Conservation (phyloP, 2,113 vertebrate species). For the Uria aalge region DNA sequence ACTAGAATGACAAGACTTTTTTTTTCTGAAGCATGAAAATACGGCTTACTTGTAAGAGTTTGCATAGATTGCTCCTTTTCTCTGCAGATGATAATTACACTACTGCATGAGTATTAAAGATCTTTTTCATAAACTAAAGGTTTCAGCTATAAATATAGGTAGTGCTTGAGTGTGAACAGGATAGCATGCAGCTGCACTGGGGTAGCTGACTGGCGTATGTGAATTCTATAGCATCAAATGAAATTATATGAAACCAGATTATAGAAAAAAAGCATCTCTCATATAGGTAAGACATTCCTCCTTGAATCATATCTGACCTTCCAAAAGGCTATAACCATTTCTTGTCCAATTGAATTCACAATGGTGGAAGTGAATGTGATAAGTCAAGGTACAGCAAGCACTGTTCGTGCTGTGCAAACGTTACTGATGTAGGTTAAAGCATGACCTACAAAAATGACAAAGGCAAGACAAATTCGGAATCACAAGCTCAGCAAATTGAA, state of each 20-base stretch:
- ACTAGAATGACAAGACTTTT: background rate
- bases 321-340: background rate
- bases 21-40: background rate
- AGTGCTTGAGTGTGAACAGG: background rate
- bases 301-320: background rate
- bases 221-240: background rate
- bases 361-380: background rate
- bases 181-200: background rate
- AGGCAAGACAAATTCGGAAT: background rate
- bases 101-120: background rate
- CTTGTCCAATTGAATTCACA: background rate
- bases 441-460: constrained; percentile 19
- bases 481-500: background rate
- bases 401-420: background rate
- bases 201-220: rapidly evolving
- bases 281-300: background rate
- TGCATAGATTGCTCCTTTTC: background rate
- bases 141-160: background rate
- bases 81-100: background rate
- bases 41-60: background rate
- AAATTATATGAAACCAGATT: background rate
- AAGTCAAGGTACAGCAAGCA: background rate
- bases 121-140: background rate
- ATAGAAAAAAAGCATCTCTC: background rate
- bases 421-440: background rate